phyloP scores from a whole-genome alignment of 35 echinoderm and acorn worm genomes.

The Ptychodera flava region DNA sequence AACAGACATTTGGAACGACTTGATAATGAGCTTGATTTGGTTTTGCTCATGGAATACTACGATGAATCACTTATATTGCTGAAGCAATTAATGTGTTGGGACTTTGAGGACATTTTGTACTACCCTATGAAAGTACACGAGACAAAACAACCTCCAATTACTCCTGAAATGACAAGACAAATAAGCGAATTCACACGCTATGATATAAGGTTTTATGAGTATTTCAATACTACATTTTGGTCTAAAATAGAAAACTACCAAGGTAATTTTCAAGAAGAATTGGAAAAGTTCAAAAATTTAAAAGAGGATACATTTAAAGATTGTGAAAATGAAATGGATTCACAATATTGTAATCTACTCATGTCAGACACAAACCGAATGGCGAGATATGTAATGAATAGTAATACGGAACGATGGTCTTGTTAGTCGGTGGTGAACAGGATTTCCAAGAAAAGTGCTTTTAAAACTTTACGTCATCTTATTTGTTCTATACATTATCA shows the following conservation, averaged over 20 bases:
- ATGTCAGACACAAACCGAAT: conserved; percentile 10
- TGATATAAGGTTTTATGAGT: conserved; percentile 20
- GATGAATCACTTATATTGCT: conserved; percentile 66
- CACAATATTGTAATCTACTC: not conserved
- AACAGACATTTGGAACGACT: conserved; percentile 24
- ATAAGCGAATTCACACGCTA: conserved; percentile 3
- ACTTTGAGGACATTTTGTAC: conserved; percentile 78
- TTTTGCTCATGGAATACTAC: conserved; percentile 71
- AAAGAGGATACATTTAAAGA: not conserved
- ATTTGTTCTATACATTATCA: no score
- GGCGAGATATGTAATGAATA: conserved; percentile 23
- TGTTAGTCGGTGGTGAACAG: no score
- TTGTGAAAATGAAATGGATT: not conserved
- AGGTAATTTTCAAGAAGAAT: conserved; percentile 18
- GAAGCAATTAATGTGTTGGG: conserved; percentile 64
- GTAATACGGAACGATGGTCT: conserved; percentile 3
- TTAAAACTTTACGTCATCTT: no score
- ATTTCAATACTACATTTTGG: conserved; percentile 40
- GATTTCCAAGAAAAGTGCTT: no score
- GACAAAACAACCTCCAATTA: conserved; percentile 8
- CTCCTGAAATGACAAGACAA: not conserved
- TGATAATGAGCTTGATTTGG: conserved; percentile 50
- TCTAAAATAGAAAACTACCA: conserved; percentile 32
- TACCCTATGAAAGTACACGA: conserved; percentile 41
- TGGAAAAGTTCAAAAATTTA: conserved; percentile 14